A percentile compares a stretch with the other conserved stretches of the same genome.
phyloP scores from a whole-genome alignment of 1,140 invertebrate species.

The Drosophila kikkawai region DNA sequence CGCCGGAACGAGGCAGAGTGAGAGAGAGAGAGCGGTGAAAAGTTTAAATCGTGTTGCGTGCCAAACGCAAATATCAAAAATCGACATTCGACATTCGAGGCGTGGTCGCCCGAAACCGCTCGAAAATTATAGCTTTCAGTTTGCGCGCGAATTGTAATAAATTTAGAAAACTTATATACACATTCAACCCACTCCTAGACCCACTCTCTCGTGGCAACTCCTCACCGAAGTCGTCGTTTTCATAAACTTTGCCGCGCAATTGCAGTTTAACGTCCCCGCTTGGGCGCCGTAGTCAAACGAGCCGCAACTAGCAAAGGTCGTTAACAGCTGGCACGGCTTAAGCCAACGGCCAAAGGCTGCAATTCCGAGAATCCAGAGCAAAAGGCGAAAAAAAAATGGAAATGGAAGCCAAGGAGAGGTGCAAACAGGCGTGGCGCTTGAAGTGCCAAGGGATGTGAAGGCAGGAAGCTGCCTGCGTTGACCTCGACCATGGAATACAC shows the following conservation, averaged over 20 bases:
- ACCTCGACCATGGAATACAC: conserved; percentile 76
- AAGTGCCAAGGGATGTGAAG: conserved; percentile 40
- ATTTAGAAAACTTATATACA: conserved; percentile 81
- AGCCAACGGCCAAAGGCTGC: conserved; percentile 44
- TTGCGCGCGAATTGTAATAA: conserved; percentile 80
- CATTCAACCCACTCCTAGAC: conserved; percentile 5
- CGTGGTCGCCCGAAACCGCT: conserved; percentile 78
- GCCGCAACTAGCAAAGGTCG: conserved; percentile 74
- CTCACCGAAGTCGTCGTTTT: conserved; percentile 54
- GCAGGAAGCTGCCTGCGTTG: conserved; percentile 45
- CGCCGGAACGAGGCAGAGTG: conserved; percentile 11
- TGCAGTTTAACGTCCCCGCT: conserved; percentile 52
- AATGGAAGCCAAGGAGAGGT: conserved; percentile 44
- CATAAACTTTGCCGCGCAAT: conserved; percentile 69
- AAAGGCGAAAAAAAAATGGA: conserved; percentile 8
- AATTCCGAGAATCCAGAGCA: conserved; percentile 35
- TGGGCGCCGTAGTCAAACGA: conserved; percentile 45
- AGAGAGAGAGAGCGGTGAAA: conserved; percentile 15
- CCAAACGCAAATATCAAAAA: conserved; percentile 82
- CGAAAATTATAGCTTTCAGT: conserved; percentile 81
- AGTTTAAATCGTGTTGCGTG: conserved; percentile 81
- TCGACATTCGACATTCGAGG: conserved; percentile 76
- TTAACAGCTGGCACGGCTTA: conserved; percentile 77
- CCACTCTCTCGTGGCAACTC: conserved; percentile 1
- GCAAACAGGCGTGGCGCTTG: conserved; percentile 66